Conservation (phyloP, 53 echinoderm and acorn worm genomes). For the Zoroaster sp. region DNA sequence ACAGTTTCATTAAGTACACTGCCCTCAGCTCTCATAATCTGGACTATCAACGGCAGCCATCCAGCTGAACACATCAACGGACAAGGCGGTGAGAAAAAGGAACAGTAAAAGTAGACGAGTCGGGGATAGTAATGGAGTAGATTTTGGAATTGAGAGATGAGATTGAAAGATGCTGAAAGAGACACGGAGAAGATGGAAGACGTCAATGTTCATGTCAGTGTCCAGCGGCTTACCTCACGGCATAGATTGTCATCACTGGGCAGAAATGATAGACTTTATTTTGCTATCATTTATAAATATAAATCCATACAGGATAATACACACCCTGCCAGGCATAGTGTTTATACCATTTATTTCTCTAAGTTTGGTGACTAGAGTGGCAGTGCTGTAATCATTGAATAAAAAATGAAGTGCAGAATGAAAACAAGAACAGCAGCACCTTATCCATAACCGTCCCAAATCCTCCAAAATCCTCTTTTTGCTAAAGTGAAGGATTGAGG, state of each 20-base stretch:
- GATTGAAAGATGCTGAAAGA: neutral
- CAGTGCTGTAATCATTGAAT: no score
- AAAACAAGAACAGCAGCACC: no score
- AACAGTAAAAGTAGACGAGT: neutral
- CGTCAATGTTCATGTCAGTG: neutral
- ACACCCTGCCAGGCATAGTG: no score
- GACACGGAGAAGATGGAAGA: neutral
- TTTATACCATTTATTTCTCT: no score
- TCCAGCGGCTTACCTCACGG: conserved; percentile 23
- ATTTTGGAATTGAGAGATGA: neutral
- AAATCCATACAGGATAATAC: no score
- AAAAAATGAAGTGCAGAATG: no score
- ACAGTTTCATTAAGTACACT: neutral
- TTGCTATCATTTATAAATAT: no score
- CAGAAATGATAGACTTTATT: neutral
- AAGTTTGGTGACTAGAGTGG: no score
- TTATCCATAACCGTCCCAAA: no score
- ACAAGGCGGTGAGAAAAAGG: neutral
- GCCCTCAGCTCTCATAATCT: conserved; percentile 92
- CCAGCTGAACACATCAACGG: conserved; percentile 42
- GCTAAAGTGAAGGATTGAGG: no score
- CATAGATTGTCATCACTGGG: conserved; percentile 33
- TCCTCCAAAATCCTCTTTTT: no score
- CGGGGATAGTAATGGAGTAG: no score
- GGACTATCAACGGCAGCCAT: conserved; percentile 56